phyloP scores from a whole-genome alignment of 2,113 vertebrate species.

The Misgurnus mizolepis region DNA sequence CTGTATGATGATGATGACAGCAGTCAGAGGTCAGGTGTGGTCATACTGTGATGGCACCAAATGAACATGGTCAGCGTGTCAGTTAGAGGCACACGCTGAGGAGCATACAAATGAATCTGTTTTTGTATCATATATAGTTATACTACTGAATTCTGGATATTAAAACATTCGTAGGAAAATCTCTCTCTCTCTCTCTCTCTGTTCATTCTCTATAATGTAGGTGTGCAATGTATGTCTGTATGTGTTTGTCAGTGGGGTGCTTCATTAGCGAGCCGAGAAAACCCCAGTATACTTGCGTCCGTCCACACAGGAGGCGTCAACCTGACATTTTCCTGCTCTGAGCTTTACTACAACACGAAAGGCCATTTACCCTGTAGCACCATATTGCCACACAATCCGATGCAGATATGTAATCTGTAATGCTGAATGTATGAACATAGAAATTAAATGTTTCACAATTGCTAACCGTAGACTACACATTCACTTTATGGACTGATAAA shows the following conservation, averaged over 20 bases:
- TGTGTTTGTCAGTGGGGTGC: slow-evolving; percentile 16
- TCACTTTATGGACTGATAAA: not conserved
- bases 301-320: slow-evolving; percentile 25
- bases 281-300: slow-evolving; percentile 15
- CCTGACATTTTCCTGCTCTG: slow-evolving; percentile 29
- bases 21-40: slow-evolving; percentile 34
- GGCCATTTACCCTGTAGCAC: not conserved
- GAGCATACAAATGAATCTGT: not conserved
- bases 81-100: not conserved
- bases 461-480: not conserved
- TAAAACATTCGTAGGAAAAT: too few relatives aligned
- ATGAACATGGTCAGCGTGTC: not conserved
- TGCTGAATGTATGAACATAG: not conserved
- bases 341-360: slow-evolving; percentile 17
- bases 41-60: not conserved
- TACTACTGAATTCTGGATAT: too few relatives aligned
- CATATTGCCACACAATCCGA: not conserved
- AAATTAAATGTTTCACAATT: not conserved
- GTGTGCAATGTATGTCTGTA: slow-evolving; percentile 19
- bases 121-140: not conserved
- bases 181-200: too few relatives aligned
- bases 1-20: not conserved
- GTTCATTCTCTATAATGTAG: not conserved
- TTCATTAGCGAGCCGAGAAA: slow-evolving; percentile 28
- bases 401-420: not conserved